Base-by-base conservation (phyloP, 2,797 vertebrate species). In the Meda fulgida region DNA sequence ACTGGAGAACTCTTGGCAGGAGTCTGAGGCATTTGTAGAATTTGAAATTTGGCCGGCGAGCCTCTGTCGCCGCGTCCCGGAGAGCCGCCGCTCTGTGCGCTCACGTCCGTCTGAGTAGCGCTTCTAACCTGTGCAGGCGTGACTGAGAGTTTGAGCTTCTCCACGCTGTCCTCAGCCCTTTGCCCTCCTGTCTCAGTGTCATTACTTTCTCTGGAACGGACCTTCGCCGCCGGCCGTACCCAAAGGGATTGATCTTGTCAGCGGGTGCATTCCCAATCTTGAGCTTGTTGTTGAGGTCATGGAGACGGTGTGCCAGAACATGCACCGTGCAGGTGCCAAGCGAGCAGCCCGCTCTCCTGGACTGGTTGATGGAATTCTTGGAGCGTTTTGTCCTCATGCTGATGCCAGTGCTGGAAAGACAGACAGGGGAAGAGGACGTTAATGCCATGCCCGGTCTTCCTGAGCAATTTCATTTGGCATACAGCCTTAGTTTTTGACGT, bases 291-390 rank as follows among this genome's bases (percentile, higher is more conserved):
- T 94, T 96, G 77, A 97, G 91, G 89, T 96, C 94, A 91, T 95
- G 96, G 92, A 99, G 93, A 78, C 96, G 95, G 86, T 97, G 95
- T 14, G 96, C 96, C 91, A 99, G 89, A 88, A 97, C 95, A 81
- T 99, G 97, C 88, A 98, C 95, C 0, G 96, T 94, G 94, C 98
- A 99, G 14, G 97, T 99, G 78, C 95, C 96, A 86, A 99, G 95
- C 1, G 95, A 92, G 89, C 98, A 99, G 75, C 96, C 96, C 1
- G 90, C 73, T 80, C 93, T 92, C 82, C 92, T 88, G 29, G 94
- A 90, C 82, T 95, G 95, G 92, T 92, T 96, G 91, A 93, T 86
- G 78, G 92, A 95, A 89, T 93, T 95, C 89, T 96, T 96, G 76
- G 97, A 97, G 90, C 98, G 96, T 93, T 97, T 97, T 88, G 96